Percentiles rank a stretch among this genome's conserved stretches.
Evolutionary conservation across 1,140 invertebrate genomes (phyloP).

Genomic region (Zaprionus inermis): DNA sequence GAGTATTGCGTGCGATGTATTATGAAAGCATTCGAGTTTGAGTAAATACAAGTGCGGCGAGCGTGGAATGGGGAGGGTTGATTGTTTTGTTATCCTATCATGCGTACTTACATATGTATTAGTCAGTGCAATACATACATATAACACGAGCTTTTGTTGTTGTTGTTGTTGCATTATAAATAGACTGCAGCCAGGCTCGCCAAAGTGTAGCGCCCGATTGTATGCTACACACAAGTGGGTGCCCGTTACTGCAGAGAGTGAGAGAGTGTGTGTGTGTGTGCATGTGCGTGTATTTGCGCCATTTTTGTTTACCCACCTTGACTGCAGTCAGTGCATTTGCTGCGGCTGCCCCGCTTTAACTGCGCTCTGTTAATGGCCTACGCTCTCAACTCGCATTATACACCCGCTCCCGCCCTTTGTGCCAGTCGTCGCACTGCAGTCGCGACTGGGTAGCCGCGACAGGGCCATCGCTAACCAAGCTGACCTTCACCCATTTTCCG

Average conservation of each 20-base stretch:
- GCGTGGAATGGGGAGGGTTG: background rate
- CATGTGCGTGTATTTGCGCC: constrained; percentile 10
- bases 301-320: constrained; percentile 56
- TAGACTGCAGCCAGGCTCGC: constrained; percentile 1
- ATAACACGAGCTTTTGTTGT: background rate
- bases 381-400: constrained; percentile 20
- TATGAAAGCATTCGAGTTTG: constrained; percentile 77
- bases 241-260: background rate
- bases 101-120: constrained; percentile 6
- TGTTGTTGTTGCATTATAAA: background rate
- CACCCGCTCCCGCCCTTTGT: background rate
- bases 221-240: constrained; percentile 14
- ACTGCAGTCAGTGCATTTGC: constrained; percentile 28
- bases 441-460: constrained; percentile 18
- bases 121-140: constrained; percentile 10
- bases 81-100: constrained; percentile 54
- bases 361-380: constrained; percentile 66
- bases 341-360: constrained; percentile 6
- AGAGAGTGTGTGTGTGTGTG: background rate
- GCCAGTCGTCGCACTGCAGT: constrained; percentile 24
- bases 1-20: constrained; percentile 38
- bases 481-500: constrained; percentile 78
- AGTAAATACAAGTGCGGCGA: constrained; percentile 57
- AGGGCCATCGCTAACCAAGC: constrained; percentile 26
- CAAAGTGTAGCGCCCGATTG: constrained; percentile 14